Base-by-base conservation (phyloP, 2,113 vertebrate genomes). In the Axis porcinus region DNA sequence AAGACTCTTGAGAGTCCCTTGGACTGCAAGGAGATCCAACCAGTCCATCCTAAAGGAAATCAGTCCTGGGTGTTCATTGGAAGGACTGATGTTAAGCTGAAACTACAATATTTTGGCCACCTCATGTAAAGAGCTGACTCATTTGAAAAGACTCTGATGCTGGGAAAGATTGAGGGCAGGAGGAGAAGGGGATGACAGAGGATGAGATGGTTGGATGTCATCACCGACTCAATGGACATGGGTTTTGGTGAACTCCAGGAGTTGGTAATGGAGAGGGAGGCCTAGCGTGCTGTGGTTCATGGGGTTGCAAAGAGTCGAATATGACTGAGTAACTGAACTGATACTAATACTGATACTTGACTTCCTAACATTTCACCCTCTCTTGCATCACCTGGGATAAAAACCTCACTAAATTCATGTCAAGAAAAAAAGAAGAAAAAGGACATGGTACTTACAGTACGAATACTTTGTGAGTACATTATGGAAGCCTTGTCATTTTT, bases 381-480 rank as follows among this genome's bases (percentile, higher is more conserved):
- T 81, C 19, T 64, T 83, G 21, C 6, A 96, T 50, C 28, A 78
- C 16, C 14, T 60, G 19, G 16, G 58, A 86, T n/a, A 74, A 86
- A 89, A 83, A n/a, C 19, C 33, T 93, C 21, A 85, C 19, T 74
- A 88, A 89, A 58, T 55, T 89, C 30, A 10, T 52, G 12, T 55
- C 23, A 52, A n/a, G 19, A 21, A 16, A 3, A 3, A 12, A 36
- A 43, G 40, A 36, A 52, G 50, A 7, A 43, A 15, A 25, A 47
- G 11, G 54, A 62, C 3, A 70, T 11, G 11, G 19, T 92, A 98
- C 97, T 98, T 98, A 98, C 98, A 45, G 98, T 98, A 57, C 33
- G 10, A 43, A 98, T 88, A 25, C 64, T 97, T 96, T 95, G 98
- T 52, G 89, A 86, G 91, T 97, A 98, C 98, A 98, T 99, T 91